Percentiles rank a stretch among this genome's conserved stretches.
Evolutionary conservation across 2,797 vertebrate species (phyloP).

Genomic region (Sebastes elongatus): DNA sequence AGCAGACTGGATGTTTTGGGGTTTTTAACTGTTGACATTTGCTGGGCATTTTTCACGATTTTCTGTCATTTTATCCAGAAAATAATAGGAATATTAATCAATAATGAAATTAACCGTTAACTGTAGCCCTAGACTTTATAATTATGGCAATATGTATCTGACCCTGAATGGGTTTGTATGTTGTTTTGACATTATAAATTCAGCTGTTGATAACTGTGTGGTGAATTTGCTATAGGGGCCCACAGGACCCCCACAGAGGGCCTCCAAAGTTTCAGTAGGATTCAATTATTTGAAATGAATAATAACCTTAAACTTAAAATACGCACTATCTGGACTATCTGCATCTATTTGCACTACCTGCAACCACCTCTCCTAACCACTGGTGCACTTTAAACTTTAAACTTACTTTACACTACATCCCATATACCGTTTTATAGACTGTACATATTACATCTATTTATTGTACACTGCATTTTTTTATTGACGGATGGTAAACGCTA

Average conservation of each 20-base stretch:
- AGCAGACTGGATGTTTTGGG: not conserved
- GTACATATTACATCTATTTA: too few species aligned
- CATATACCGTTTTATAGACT: too few species aligned
- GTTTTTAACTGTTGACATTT: not conserved
- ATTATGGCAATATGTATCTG: not conserved
- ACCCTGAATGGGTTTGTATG: not conserved
- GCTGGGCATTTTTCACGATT: not conserved
- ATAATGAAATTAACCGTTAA: not conserved
- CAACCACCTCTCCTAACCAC: too few species aligned
- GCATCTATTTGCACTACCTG: too few species aligned
- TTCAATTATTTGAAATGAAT: not conserved
- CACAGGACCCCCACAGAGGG: not conserved
- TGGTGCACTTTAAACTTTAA: too few species aligned
- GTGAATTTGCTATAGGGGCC: not conserved
- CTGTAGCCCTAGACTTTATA: not conserved
- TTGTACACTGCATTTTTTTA: too few species aligned
- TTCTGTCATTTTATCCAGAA: not conserved
- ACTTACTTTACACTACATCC: too few species aligned
- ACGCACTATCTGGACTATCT: too few species aligned
- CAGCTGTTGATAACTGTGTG: not conserved
- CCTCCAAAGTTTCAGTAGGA: not conserved
- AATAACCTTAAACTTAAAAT: not conserved
- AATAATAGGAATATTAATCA: not conserved
- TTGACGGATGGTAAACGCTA: too few species aligned
- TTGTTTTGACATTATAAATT: not conserved